Percentiles rank a stretch among this genome's conserved stretches.
Evolutionary conservation across 2,113 vertebrate species (phyloP).

Genomic region (Pipra filicauda): DNA sequence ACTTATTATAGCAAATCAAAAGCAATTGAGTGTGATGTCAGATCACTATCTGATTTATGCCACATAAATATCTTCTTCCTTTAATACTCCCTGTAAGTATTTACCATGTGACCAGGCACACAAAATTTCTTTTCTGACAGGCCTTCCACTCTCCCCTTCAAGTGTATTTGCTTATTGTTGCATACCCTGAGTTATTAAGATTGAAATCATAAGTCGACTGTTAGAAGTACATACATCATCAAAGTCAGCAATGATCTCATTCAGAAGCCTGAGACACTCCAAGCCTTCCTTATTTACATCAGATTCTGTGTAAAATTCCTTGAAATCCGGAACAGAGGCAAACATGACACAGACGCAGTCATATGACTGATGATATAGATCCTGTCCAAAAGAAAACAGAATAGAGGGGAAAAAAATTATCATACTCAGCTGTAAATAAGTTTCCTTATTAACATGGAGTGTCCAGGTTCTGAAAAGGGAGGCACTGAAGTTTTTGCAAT

Average conservation of each 20-base stretch:
- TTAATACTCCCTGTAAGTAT: neutral
- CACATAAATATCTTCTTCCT: neutral
- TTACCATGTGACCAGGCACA: neutral
- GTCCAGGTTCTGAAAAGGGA: neutral
- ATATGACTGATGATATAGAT: conserved; percentile 96
- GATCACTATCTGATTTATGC: neutral
- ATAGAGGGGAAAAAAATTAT: neutral
- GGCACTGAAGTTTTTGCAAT: neutral
- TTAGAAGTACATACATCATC: conserved; percentile 84
- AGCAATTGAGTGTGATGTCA: neutral
- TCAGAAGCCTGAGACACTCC: conserved; percentile 94
- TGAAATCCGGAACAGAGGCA: conserved; percentile 97
- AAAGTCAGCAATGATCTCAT: conserved; percentile 97
- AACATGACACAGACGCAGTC: conserved; percentile 98
- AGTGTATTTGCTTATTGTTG: neutral
- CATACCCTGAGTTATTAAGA: neutral
- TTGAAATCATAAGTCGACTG: neutral
- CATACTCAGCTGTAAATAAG: neutral
- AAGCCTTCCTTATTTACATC: conserved; percentile 98
- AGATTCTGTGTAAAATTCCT: conserved; percentile 98
- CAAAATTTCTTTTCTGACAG: neutral
- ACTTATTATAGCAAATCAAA: neutral
- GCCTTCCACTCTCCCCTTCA: neutral
- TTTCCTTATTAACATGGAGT: neutral
- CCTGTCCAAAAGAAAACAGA: conserved; percentile 73